phyloP scores from a whole-genome alignment of 1,140 invertebrate genomes.

The Trichogramma pretiosum region DNA sequence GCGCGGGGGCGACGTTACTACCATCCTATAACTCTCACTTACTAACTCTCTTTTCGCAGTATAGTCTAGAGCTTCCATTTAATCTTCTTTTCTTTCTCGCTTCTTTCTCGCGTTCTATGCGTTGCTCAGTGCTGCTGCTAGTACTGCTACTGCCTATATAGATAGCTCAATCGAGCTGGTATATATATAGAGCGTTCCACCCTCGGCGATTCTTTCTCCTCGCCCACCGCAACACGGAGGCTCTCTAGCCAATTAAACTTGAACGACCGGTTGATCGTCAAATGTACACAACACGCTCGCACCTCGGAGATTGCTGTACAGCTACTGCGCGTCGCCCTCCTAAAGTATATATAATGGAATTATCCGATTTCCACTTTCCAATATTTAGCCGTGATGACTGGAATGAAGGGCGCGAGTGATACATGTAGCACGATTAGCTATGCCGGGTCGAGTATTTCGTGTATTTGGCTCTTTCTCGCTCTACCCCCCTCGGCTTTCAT shows the following conservation, averaged over 20 bases:
- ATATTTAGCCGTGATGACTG: too few species aligned
- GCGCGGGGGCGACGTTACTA: too few species aligned
- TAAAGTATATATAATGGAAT: slow-evolving; percentile 17
- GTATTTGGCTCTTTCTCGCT: too few species aligned
- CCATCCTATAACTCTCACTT: too few species aligned
- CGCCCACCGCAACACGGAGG: slow-evolving; percentile 3
- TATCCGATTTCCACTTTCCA: slow-evolving; percentile 15
- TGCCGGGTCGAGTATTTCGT: too few species aligned
- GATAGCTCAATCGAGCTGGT: too few species aligned
- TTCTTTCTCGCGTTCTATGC: background rate
- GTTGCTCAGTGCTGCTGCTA: too few species aligned
- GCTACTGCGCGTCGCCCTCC: too few species aligned
- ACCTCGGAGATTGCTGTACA: background rate
- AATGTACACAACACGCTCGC: background rate
- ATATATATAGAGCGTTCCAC: background rate
- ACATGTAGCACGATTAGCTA: too few species aligned
- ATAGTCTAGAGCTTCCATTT: slow-evolving; percentile 9
- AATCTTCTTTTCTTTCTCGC: slow-evolving; percentile 16
- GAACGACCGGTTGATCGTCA: slow-evolving; percentile 10
- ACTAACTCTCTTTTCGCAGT: too few species aligned
- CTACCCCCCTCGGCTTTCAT: background rate
- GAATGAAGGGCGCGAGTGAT: background rate
- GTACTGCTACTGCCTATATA: too few species aligned
- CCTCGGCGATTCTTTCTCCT: slow-evolving; percentile 9
- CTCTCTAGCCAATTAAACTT: slow-evolving; percentile 18